Evolutionary conservation across 2,113 vertebrate genomes (phyloP), one percentile per base, ranked within the genome.

Genomic region (Chloroceryle aenea): DNA sequence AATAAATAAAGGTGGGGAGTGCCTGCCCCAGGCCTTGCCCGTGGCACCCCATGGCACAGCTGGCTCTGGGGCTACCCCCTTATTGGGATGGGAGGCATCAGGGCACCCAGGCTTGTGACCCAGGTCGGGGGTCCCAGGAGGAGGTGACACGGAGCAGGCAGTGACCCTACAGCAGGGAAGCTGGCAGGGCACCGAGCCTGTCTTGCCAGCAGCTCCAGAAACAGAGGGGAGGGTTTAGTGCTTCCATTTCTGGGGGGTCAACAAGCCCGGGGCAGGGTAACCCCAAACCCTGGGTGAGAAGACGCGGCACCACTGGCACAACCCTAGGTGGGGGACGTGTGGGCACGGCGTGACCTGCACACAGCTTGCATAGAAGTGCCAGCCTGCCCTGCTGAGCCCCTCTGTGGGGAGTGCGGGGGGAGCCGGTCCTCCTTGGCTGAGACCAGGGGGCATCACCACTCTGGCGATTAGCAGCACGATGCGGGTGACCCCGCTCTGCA

Each of bases 1-100:
- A 97, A 97, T 97, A 97, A 97, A 97, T 97, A 97, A 97, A 95
- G 92, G 96, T 56, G 85, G 55, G 80, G 55, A 14, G 68, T 83
- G 85, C 75, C 85, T 13, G 3, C 72, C 62, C 88, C 87, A 87
- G 92, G 79, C 91, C 89, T 86, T 90, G 79, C 79, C 92, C 82
- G 32, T 5, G 8, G 91, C 73, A 71, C 1, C 3, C 84, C 59
- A 91, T 78, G 79, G 86, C 73, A 75, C 14, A 30, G 43, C 47
- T 84, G 74, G 59, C 72, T 92, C 67, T 93, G 62, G 47, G 88
- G 58, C 42, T 87, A 85, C 52, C 93, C 88, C 85, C 66, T 79
- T 92, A 80, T 25, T 2, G 3, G 85, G 32, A 77, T 1, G 2
- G 43, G 73, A 66, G 83, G 48, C 73, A 91, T 56, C 56, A 80